These are phyloP conservation scores for Axis porcinus DNA, from an alignment of 2,113 vertebrate genomes.

Conservation along the genomic window DNA sequence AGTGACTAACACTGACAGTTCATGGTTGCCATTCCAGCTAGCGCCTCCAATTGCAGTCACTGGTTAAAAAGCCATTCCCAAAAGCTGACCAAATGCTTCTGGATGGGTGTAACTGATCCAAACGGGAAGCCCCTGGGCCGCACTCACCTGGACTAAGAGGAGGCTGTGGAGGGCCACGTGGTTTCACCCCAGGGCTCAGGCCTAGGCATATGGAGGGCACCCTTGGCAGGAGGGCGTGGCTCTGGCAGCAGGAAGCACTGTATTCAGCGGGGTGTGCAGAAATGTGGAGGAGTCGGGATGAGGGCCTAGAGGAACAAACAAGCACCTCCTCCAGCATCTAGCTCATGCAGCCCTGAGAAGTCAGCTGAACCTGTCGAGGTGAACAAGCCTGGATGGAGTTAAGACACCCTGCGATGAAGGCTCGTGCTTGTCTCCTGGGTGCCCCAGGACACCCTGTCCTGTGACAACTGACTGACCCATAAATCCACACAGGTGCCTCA, in stretches of 20 bases:
- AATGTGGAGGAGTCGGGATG: background rate
- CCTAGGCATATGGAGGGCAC: background rate
- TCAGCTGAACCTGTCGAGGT: background rate
- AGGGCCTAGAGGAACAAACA: background rate
- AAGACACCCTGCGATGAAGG: rapidly evolving
- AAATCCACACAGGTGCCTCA: background rate
- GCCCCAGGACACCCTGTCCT: rapidly evolving
- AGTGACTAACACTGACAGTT: background rate
- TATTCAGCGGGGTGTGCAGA: rapidly evolving
- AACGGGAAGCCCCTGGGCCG: too few species aligned
- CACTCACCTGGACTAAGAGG: rapidly evolving
- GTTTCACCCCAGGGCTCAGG: rapidly evolving
- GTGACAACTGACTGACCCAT: background rate
- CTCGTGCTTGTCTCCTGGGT: background rate
- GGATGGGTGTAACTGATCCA: background rate
- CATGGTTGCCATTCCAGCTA: background rate
- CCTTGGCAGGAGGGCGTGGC: background rate
- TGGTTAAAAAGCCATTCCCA: too few species aligned
- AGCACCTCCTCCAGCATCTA: background rate
- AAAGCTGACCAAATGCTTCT: background rate
- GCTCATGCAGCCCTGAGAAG: rapidly evolving
- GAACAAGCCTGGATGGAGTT: background rate
- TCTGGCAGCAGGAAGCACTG: background rate
- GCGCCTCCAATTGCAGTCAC: background rate
- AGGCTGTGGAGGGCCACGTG: background rate